Evolutionary conservation across 2,113 vertebrate species (phyloP).

Genomic region (Rhynchomys soricoides): DNA sequence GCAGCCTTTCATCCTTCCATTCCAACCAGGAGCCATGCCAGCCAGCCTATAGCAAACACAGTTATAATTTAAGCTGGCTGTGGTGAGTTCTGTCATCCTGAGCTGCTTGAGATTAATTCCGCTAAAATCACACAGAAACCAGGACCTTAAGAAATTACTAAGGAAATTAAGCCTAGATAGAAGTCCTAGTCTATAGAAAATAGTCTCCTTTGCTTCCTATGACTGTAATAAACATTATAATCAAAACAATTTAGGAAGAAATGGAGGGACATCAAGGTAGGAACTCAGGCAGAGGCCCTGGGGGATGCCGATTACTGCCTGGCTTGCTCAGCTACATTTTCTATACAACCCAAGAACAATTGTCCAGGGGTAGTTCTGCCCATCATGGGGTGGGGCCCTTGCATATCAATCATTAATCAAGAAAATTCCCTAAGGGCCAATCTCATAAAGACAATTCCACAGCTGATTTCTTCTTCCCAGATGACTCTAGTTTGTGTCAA

Average conservation of each 20-base stretch:
- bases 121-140: conserved; percentile 55
- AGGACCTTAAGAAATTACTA: conserved; percentile 2
- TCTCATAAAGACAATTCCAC: not conserved
- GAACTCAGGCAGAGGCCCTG: not conserved
- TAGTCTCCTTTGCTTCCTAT: no score
- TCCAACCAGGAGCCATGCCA: not conserved
- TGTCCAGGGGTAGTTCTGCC: not conserved
- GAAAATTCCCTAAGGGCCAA: not conserved
- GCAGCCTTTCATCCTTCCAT: conserved; percentile 18
- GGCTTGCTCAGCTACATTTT: not conserved
- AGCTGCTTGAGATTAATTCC: conserved; percentile 49
- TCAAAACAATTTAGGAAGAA: not conserved
- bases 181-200: not conserved
- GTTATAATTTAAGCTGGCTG: conserved; percentile 45
- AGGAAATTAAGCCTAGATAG: conserved; percentile 37
- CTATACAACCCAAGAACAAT: not conserved
- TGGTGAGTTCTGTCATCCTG: conserved; percentile 50
- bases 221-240: not conserved
- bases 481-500: not conserved
- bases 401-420: not conserved
- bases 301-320: not conserved
- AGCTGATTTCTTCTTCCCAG: not conserved
- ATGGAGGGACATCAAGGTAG: not conserved
- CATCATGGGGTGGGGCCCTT: not conserved
- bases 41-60: conserved; percentile 33